phyloP scores from a whole-genome alignment of 2,113 vertebrate genomes.

The Silurus meridionalis region DNA sequence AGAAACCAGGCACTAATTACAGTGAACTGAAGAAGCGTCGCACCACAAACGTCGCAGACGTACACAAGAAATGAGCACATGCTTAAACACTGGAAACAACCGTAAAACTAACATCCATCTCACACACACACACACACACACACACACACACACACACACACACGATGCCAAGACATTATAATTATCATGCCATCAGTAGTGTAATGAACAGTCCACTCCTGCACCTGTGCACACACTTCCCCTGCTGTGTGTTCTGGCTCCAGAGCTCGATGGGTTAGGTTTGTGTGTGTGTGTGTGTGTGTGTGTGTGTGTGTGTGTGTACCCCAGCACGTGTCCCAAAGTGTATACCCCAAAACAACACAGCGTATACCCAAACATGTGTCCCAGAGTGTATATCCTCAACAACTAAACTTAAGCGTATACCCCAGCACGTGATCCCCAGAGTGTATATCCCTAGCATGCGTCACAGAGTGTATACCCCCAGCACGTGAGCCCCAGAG shows the following conservation, averaged over 20 bases:
- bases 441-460: no score
- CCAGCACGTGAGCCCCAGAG: no score
- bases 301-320: no score
- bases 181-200: background rate
- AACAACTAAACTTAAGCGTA: no score
- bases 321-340: background rate
- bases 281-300: no score
- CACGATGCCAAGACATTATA: background rate
- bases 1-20: no score
- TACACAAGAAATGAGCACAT: background rate
- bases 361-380: no score
- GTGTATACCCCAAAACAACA: no score
- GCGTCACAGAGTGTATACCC: no score
- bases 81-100: background rate
- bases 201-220: constrained; percentile 29
- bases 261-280: background rate
- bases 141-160: background rate
- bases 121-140: background rate
- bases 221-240: constrained; percentile 29
- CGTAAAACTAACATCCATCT: background rate
- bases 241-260: constrained; percentile 22
- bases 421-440: no score
- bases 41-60: background rate
- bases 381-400: no score
- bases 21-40: no score